Conservation (phyloP, 2,113 vertebrate species). For the Haemorhous mexicanus region DNA sequence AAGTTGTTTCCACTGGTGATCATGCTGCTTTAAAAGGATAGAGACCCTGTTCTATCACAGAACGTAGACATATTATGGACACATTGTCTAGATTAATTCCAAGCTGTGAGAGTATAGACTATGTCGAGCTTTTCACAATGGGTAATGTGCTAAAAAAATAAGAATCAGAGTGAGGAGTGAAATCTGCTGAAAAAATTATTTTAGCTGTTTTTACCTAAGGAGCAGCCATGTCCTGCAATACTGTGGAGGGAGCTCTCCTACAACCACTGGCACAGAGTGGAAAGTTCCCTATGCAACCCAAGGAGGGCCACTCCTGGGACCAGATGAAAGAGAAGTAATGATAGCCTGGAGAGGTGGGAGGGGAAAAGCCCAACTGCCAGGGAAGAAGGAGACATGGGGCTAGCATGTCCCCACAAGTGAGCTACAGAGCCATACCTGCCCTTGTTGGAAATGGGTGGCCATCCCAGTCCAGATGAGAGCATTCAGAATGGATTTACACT, state of each 20-base stretch:
- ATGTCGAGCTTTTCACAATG: background rate
- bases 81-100: background rate
- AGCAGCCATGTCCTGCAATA: background rate
- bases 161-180: background rate
- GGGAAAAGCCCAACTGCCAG: background rate
- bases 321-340: background rate
- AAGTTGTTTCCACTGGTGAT: background rate
- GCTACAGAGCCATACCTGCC: accelerated
- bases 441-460: background rate
- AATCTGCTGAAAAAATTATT: background rate
- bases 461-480: background rate
- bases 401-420: background rate
- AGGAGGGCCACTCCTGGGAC: background rate
- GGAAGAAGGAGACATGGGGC: background rate
- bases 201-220: background rate
- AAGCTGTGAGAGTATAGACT: background rate
- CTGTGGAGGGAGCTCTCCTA: background rate
- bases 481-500: background rate
- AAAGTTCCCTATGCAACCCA: background rate
- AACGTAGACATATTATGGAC: background rate
- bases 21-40: background rate
- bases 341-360: background rate
- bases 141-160: background rate
- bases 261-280: background rate
- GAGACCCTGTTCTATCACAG: background rate